Evolutionary conservation across 1,140 invertebrate species (phyloP).

Genomic region (Centruroides vittatus): DNA sequence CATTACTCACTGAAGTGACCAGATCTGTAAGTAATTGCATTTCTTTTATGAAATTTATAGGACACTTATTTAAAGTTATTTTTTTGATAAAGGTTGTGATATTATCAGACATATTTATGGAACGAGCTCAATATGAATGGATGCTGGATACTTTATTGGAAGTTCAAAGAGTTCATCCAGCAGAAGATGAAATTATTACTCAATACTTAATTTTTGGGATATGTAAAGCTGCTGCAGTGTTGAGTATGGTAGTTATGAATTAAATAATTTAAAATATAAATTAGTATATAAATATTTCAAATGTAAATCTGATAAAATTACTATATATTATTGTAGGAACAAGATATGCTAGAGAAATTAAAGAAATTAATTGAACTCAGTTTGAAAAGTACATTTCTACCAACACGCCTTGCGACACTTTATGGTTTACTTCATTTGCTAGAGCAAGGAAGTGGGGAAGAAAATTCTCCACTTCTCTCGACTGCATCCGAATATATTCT

Average conservation of each 20-base stretch:
- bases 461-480: slow-evolving; percentile 43
- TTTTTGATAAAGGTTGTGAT: slow-evolving; percentile 10
- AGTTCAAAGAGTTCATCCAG: slow-evolving; percentile 42
- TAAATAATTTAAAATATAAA: background rate
- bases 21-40: slow-evolving; percentile 39
- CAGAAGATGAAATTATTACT: slow-evolving; percentile 53
- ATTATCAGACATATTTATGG: slow-evolving; percentile 46
- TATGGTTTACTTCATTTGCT: slow-evolving; percentile 62
- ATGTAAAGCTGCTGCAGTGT: slow-evolving; percentile 50
- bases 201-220: slow-evolving; percentile 51
- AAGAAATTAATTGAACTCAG: slow-evolving; percentile 45
- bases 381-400: slow-evolving; percentile 46
- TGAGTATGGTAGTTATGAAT: slow-evolving; percentile 36
- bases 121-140: slow-evolving; percentile 52
- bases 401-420: slow-evolving; percentile 48
- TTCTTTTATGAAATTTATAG: background rate
- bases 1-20: slow-evolving; percentile 47
- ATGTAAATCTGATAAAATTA: background rate
- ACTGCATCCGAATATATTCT: slow-evolving; percentile 51
- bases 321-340: slow-evolving; percentile 5
- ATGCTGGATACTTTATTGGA: slow-evolving; percentile 51
- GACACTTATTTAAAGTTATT: background rate
- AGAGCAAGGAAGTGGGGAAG: slow-evolving; percentile 37
- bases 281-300: background rate
- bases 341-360: slow-evolving; percentile 35